Percentiles rank a stretch among this genome's conserved stretches.
Conservation (phyloP, 2,888 invertebrate genomes). For the Drosophila stalkeri region DNA sequence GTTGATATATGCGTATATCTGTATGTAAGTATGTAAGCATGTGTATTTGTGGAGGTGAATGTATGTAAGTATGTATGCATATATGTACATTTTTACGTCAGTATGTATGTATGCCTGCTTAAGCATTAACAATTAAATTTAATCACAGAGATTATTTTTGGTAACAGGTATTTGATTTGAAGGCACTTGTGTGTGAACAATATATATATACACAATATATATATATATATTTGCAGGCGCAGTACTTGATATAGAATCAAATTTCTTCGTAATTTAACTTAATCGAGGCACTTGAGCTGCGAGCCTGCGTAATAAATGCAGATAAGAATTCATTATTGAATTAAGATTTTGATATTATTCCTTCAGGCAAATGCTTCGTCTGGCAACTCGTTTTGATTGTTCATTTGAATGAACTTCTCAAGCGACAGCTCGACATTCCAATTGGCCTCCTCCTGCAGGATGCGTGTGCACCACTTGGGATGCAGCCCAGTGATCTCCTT, state of each 20-base stretch:
- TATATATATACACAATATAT: neutral
- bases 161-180: conserved; percentile 1
- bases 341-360: neutral
- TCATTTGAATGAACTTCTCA: conserved; percentile 64
- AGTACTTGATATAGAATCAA: conserved; percentile 10
- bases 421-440: conserved; percentile 77
- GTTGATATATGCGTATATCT: conserved; percentile 17
- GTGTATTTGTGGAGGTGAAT: too few species aligned
- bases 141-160: conserved; percentile 38
- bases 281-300: conserved; percentile 5
- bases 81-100: too few species aligned
- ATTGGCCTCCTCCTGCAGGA: conserved; percentile 74
- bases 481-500: conserved; percentile 78
- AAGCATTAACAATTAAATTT: conserved; percentile 13
- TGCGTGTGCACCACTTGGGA: conserved; percentile 80
- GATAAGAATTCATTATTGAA: neutral
- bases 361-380: conserved; percentile 68
- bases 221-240: neutral
- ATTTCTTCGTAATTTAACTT: conserved; percentile 12
- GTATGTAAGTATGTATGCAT: too few species aligned
- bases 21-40: too few species aligned
- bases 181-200: conserved; percentile 18
- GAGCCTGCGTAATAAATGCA: conserved; percentile 26
- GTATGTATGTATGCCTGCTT: too few species aligned
- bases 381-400: conserved; percentile 66